Evolutionary conservation across 2,797 vertebrate species (phyloP).

Genomic region (Pristis pectinata): DNA sequence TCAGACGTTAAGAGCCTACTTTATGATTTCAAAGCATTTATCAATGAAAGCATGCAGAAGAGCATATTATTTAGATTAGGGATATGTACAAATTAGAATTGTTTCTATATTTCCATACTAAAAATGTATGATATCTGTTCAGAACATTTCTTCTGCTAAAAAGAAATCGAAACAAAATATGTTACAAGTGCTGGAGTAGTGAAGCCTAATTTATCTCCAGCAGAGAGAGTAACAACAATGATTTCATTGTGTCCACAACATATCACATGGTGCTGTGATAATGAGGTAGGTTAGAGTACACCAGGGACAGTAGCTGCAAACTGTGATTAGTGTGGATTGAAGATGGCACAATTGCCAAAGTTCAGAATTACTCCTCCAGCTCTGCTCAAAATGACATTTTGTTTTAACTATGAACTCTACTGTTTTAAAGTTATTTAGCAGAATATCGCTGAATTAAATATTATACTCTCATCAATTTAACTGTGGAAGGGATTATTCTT

Average conservation of each 20-base stretch:
- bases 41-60: background rate
- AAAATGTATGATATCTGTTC: background rate
- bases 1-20: background rate
- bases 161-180: background rate
- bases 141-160: background rate
- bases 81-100: background rate
- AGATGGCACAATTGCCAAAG: background rate
- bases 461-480: background rate
- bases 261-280: background rate
- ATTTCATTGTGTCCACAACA: background rate
- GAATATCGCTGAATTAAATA: background rate
- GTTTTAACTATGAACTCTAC: background rate
- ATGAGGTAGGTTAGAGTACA: background rate
- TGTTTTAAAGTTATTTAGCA: background rate
- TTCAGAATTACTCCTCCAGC: conserved; percentile 18
- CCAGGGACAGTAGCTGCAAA: background rate
- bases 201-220: background rate
- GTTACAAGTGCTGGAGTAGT: background rate
- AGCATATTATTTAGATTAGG: background rate
- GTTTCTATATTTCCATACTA: background rate
- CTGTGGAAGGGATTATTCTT: background rate
- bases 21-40: background rate
- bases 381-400: background rate
- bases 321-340: background rate
- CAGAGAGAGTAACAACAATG: background rate